phyloP scores from a whole-genome alignment of 2,888 invertebrate species.

The Watsonalla cultraria region DNA sequence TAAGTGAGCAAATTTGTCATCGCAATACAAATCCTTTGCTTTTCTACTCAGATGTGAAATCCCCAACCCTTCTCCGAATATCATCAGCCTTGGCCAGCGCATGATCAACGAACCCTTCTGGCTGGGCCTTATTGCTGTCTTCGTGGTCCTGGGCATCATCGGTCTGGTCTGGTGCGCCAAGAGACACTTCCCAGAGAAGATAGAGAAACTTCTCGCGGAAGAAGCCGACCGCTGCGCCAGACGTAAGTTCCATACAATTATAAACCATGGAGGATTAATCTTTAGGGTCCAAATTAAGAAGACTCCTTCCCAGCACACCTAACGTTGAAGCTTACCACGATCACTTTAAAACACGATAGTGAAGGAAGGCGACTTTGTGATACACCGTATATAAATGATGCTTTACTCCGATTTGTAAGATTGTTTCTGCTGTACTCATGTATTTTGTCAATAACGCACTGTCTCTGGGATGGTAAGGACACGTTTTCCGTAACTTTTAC shows the following conservation, averaged over 20 bases:
- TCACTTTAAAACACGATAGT: constrained; percentile 16
- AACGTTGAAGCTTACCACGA: constrained; percentile 33
- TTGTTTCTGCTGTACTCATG: constrained; percentile 57
- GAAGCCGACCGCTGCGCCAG: constrained; percentile 86
- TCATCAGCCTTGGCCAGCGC: constrained; percentile 82
- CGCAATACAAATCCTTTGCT: too few species aligned
- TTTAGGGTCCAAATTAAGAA: constrained; percentile 41
- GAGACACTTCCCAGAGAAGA: constrained; percentile 91
- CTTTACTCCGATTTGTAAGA: constrained; percentile 45
- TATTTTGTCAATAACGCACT: constrained; percentile 65
- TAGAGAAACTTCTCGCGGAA: constrained; percentile 89
- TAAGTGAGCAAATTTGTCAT: too few species aligned
- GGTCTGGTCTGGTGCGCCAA: constrained; percentile 91
- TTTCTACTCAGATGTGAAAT: constrained; percentile 81
- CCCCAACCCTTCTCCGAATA: constrained; percentile 75
- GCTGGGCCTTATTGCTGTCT: constrained; percentile 91
- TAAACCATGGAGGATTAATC: constrained; percentile 46
- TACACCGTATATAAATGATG: constrained; percentile 44
- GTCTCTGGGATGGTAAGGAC: constrained; percentile 68
- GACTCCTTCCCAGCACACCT: constrained; percentile 29
- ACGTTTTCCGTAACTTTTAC: constrained; percentile 57
- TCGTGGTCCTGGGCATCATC: constrained; percentile 87
- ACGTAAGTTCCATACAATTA: constrained; percentile 66
- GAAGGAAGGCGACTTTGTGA: constrained; percentile 25
- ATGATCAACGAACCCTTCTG: constrained; percentile 94